Evolutionary conservation across 2,113 vertebrate species (phyloP).

Genomic region (Laticauda colubrina): DNA sequence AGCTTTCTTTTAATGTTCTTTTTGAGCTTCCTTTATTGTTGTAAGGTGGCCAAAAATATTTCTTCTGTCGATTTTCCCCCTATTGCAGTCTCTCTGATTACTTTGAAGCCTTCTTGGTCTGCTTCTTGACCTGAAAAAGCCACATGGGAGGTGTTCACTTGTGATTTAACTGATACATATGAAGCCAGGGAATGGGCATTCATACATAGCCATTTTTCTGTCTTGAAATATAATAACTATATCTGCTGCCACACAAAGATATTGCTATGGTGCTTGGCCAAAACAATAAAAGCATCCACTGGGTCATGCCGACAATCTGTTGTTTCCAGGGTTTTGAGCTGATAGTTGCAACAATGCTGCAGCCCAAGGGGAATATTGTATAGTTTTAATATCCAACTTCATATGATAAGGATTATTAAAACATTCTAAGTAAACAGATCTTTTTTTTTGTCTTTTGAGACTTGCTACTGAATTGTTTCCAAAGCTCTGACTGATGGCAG

Average conservation of each 20-base stretch:
- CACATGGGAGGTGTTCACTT: not conserved
- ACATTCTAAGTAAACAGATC: slow-evolving; percentile 15
- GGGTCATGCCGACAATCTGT: slow-evolving; percentile 42
- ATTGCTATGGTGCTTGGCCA: slow-evolving; percentile 37
- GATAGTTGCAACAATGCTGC: slow-evolving; percentile 30
- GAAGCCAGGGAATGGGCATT: not conserved
- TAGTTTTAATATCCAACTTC: slow-evolving; percentile 53
- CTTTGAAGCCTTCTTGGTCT: not conserved
- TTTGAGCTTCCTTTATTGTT: not conserved
- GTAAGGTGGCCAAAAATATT: not conserved
- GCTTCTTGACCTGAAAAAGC: not conserved
- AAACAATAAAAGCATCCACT: slow-evolving; percentile 55
- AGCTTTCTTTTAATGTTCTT: not conserved
- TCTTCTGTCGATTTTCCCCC: not conserved
- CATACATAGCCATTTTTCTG: not conserved
- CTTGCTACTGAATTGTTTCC: slow-evolving; percentile 31
- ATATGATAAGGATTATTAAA: slow-evolving; percentile 61
- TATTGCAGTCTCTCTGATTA: not conserved
- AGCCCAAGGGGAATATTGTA: slow-evolving; percentile 26
- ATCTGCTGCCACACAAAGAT: slow-evolving; percentile 33
- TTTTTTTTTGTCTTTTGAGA: slow-evolving; percentile 36
- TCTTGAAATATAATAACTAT: slow-evolving; percentile 26
- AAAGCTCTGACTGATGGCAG: slow-evolving; percentile 46
- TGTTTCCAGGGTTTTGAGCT: slow-evolving; percentile 43
- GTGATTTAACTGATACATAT: not conserved